Base-by-base conservation (phyloP, 2,797 vertebrate genomes). In the Micropoecilia bifurca region DNA sequence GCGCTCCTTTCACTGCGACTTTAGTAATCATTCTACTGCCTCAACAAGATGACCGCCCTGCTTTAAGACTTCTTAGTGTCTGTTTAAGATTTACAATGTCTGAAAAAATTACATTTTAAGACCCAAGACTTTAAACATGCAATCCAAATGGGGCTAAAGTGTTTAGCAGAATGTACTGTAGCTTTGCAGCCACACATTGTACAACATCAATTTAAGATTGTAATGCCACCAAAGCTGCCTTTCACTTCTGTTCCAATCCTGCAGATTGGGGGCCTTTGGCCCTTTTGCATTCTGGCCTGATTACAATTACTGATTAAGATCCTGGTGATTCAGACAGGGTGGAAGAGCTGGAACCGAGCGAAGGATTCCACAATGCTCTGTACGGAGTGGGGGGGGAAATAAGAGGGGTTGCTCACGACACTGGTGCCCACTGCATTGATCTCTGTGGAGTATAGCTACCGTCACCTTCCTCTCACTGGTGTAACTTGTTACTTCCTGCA, bases 211-310 rank as follows among this genome's bases (percentile, higher is more conserved):
- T 97, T 97, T 96, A 92, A 95, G 96, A 97, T 96, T 96, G 96
- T 97, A 97, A 97, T 97, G 96, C 96, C 95, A 96, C 95, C 95
- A 97, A 97, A 96, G 95, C 96, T 96, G 97, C 94, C 95, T 96
- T 96, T 94, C 84, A 90, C 93, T 94, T 93, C 93, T 88, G 86
- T 93, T 95, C 94, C 93, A 96, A 95, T 95, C 94, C 92, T 94
- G 93, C 95, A 96, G 97, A 97, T 97, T 97, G 95, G 95, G 95
- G 93, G 95, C 96, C 95, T 95, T 96, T 98, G 96, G 97, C 97
- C 97, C 96, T 96, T 97, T 96, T 96, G 95, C 96, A 96, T 97
- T 96, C 96, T 97, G 97, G 97, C 98, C 97, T 98, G 97, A 98
- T 97, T 97, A 97, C 94, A 97, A 97, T 97, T 96, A 95, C 91